Base-by-base conservation (phyloP, 2,888 invertebrate genomes). In the Stenolophus ochropezus region DNA sequence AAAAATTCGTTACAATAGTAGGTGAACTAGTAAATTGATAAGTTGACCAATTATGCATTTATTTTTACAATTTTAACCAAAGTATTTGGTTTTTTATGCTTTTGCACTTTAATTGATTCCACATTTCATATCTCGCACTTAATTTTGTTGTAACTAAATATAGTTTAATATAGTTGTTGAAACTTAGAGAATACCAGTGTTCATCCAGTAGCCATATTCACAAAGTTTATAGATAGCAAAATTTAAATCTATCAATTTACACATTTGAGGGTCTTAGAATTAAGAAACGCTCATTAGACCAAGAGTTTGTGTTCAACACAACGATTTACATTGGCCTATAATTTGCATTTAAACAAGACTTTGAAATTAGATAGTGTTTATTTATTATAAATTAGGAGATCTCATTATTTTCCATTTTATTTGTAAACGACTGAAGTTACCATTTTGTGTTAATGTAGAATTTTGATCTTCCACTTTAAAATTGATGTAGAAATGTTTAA, bases 221-320 rank as follows among this genome's bases (percentile, higher is more conserved):
- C 58, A 23, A 27, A 33, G 16, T 65, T 65, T 65, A 27, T 25
- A 73, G 51, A 73, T 73, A 47, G 49, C n/a, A 21, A 51, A 73
- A 73, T 49, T 73, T 73, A n/a, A 73, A 49, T 73, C 51, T 69
- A 69, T 69, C 18, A 69, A 16, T 69, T 69, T 25, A 61, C 61
- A 61, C 61, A 61, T 69, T 33, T 14, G 65, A 69, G 21, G 61
- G 61, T 61, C 61, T 56, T 61, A 61, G n/a, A n/a, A 61, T 61
- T 25, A n/a, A 25, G 14, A 61, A 20, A 71, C 8, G 71, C 71
- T 71, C 71, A 71, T 27, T 71, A 78, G 78, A 79, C 69, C 79
- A 79, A 71, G 18, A 23, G 18, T 79, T 69, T 53, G 79, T 79
- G 79, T 79, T 79, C 79, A 79, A 11, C 49, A 79, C 79, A 79